Evolutionary conservation across 2,113 vertebrate species (phyloP).

Genomic region (Tenrec ecaudatus): DNA sequence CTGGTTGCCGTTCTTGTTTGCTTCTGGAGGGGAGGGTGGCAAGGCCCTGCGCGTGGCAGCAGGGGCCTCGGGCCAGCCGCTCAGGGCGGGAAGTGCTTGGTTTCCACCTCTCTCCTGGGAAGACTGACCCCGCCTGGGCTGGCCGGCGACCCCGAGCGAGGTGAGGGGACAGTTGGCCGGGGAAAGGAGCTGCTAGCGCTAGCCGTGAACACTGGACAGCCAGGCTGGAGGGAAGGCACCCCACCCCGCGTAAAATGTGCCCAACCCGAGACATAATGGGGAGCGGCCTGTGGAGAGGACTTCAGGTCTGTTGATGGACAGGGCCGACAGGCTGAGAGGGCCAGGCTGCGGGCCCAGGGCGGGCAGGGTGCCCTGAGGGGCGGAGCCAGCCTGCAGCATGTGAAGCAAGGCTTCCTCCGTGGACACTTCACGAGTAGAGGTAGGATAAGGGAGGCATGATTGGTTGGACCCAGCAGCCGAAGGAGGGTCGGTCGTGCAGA

Average conservation of each 20-base stretch:
- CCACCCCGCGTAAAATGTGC: background rate
- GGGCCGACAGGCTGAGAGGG: too few species aligned
- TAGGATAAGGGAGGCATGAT: background rate
- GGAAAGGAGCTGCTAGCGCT: background rate
- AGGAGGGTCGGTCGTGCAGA: background rate
- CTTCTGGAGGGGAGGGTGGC: constrained; percentile 56
- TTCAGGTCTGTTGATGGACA: too few species aligned
- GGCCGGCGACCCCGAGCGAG: background rate
- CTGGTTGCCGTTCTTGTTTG: constrained; percentile 82
- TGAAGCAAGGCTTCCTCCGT: background rate
- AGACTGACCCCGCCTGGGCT: background rate
- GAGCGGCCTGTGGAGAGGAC: background rate
- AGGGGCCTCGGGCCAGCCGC: too few species aligned
- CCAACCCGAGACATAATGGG: background rate
- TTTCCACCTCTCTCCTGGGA: too few species aligned
- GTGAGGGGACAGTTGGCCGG: background rate
- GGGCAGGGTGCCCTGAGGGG: too few species aligned
- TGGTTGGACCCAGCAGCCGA: too few species aligned
- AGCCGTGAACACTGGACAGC: too few species aligned
- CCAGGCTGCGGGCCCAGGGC: background rate
- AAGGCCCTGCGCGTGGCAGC: background rate
- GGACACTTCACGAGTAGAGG: too few species aligned
- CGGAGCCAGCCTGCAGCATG: too few species aligned
- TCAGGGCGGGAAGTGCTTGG: too few species aligned
- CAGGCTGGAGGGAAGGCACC: background rate